Evolutionary conservation across 1,140 invertebrate genomes (phyloP).

Genomic region (Aradophagus sp.): DNA sequence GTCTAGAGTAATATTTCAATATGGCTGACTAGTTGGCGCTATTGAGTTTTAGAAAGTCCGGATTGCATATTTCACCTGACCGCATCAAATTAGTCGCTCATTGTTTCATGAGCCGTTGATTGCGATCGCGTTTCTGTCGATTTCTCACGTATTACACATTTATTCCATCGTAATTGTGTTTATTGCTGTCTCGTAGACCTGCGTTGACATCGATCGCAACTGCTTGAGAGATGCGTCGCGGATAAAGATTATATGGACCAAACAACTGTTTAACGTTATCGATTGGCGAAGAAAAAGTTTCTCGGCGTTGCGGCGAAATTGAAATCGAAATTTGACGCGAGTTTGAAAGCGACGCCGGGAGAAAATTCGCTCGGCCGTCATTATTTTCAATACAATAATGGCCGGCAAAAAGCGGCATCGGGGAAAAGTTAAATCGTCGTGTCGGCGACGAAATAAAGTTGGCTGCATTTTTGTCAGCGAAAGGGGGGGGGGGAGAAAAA

Average conservation of each 20-base stretch:
- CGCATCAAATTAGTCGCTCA: constrained; percentile 46
- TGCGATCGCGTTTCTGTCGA: constrained; percentile 40
- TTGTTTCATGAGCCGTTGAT: constrained; percentile 39
- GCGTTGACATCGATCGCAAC: background rate
- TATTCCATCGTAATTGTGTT: constrained; percentile 23
- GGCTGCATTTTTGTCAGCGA: too few species aligned
- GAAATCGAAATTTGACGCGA: too few species aligned
- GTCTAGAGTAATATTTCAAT: constrained; percentile 47
- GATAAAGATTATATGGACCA: too few species aligned
- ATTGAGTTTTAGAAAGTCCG: constrained; percentile 41
- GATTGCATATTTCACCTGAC: constrained; percentile 44
- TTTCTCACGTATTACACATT: constrained; percentile 35
- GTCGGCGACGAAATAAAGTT: too few species aligned
- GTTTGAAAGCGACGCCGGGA: too few species aligned
- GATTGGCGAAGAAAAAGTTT: too few species aligned
- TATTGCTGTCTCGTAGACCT: constrained; percentile 16
- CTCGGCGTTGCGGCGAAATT: too few species aligned
- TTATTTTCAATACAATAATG: too few species aligned
- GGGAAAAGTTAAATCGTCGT: too few species aligned
- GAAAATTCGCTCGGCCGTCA: too few species aligned
- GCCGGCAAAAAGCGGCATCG: too few species aligned
- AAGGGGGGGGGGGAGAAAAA: too few species aligned
- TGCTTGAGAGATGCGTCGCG: constrained; percentile 1
- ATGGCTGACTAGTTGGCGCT: constrained; percentile 28
- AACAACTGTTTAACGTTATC: background rate